Conservation (phyloP, 2,888 invertebrate genomes). For the Drosophila barbarae region DNA sequence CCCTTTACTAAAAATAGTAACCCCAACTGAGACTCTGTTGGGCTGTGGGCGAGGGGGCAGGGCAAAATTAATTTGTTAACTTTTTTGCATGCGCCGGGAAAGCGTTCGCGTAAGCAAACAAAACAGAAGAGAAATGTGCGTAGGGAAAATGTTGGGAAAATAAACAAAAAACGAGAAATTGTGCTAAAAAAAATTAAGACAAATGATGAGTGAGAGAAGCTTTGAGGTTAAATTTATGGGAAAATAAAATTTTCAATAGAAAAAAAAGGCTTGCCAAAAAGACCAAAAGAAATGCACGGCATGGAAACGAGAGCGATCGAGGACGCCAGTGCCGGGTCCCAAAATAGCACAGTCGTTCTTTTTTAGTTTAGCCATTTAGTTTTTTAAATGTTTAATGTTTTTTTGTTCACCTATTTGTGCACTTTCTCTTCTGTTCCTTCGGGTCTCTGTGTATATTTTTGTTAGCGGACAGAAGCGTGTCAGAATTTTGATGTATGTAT, state of each 20-base stretch:
- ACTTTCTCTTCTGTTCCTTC: constrained; percentile 44
- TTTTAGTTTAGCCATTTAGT: constrained; percentile 49
- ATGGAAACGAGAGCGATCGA: constrained; percentile 57
- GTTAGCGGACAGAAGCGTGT: constrained; percentile 64
- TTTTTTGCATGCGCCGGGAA: constrained; percentile 43
- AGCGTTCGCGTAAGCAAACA: constrained; percentile 55
- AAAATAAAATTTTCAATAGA: constrained; percentile 65
- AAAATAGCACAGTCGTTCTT: constrained; percentile 60
- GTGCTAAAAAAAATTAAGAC: constrained; percentile 57
- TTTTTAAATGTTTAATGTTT: constrained; percentile 49
- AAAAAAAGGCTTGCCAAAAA: constrained; percentile 38
- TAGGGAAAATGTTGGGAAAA: constrained; percentile 55
- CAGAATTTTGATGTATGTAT: constrained; percentile 67
- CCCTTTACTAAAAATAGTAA: constrained; percentile 70
- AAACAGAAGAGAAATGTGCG: constrained; percentile 46
- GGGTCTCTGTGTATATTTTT: constrained; percentile 48
- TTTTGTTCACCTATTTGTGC: constrained; percentile 35
- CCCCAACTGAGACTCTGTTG: constrained; percentile 18
- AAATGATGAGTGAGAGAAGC: constrained; percentile 72
- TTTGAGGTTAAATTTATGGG: constrained; percentile 70
- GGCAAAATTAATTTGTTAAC: constrained; percentile 49
- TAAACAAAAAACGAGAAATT: constrained; percentile 59
- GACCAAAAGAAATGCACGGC: constrained; percentile 27
- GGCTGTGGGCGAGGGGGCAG: not conserved
- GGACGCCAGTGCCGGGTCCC: constrained; percentile 40